These are phyloP conservation scores for Drosophila prostipennis DNA, from an alignment of 2,888 invertebrate species.

Conservation along the genomic window DNA sequence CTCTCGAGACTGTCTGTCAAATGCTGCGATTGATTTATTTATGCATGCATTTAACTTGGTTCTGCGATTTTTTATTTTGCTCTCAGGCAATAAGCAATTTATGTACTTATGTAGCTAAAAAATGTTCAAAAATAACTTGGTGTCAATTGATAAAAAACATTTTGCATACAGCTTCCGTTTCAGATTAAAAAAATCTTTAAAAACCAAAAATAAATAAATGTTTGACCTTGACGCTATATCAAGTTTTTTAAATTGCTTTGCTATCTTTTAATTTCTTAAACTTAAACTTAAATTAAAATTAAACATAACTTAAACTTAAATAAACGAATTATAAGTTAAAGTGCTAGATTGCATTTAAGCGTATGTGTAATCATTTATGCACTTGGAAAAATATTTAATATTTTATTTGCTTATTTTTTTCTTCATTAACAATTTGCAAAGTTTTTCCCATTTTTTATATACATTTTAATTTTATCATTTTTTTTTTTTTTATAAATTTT, in stretches of 20 bases:
- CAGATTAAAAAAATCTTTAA: neutral
- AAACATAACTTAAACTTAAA: too few species aligned
- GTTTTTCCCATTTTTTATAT: too few species aligned
- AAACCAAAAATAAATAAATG: neutral
- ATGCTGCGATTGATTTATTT: conserved; percentile 74
- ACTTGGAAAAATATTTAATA: neutral
- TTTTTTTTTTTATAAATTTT: too few species aligned
- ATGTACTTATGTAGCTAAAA: conserved; percentile 22
- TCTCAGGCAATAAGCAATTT: conserved; percentile 25
- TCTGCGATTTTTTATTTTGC: conserved; percentile 55
- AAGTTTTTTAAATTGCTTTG: neutral
- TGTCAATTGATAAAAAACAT: neutral
- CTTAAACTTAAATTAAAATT: too few species aligned
- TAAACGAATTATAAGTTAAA: too few species aligned
- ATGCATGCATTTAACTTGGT: conserved; percentile 70
- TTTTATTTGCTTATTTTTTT: too few species aligned
- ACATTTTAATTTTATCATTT: too few species aligned
- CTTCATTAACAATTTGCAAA: too few species aligned
- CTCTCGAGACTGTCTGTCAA: conserved; percentile 50
- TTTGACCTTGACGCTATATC: neutral
- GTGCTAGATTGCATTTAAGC: neutral
- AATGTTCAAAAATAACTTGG: conserved; percentile 20
- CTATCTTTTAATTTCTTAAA: neutral
- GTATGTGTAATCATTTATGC: neutral
- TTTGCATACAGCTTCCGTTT: conserved; percentile 1